A percentile compares a stretch with the other conserved stretches of the same genome.
Evolutionary conservation across 2,797 vertebrate species (phyloP).

Genomic region (Chrosomus eos): DNA sequence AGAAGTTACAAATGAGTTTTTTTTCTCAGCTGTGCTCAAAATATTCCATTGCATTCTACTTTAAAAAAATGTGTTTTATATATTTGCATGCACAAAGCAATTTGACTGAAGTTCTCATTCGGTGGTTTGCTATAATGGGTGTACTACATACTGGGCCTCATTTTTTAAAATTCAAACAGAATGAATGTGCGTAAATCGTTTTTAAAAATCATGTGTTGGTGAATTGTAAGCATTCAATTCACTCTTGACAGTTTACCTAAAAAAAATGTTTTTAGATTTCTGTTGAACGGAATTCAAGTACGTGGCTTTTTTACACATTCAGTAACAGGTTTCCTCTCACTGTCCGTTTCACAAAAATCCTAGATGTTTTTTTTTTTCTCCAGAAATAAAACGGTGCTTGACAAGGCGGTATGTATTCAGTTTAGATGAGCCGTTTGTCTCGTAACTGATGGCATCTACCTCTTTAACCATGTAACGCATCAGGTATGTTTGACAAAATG

Average conservation of each 20-base stretch:
- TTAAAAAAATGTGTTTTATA: conserved; percentile 35
- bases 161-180: neutral
- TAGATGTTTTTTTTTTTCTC: neutral
- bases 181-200: neutral
- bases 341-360: neutral
- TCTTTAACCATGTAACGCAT: conserved; percentile 40
- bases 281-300: neutral
- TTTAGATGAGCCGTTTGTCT: conserved; percentile 34
- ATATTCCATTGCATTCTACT: conserved; percentile 14
- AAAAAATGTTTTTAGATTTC: neutral
- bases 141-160: neutral
- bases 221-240: neutral
- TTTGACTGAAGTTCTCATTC: conserved; percentile 16
- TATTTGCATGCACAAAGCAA: conserved; percentile 42
- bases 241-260: neutral
- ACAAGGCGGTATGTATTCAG: neutral
- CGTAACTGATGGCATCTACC: conserved; percentile 53
- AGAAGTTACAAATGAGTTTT: neutral
- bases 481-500: conserved; percentile 26
- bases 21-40: conserved; percentile 58
- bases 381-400: conserved; percentile 15
- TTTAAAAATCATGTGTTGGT: neutral
- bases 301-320: neutral
- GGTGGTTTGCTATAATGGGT: conserved; percentile 37
- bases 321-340: neutral